phyloP scores from a whole-genome alignment of 2,888 invertebrate species.

The Chydorus sphaericus region DNA sequence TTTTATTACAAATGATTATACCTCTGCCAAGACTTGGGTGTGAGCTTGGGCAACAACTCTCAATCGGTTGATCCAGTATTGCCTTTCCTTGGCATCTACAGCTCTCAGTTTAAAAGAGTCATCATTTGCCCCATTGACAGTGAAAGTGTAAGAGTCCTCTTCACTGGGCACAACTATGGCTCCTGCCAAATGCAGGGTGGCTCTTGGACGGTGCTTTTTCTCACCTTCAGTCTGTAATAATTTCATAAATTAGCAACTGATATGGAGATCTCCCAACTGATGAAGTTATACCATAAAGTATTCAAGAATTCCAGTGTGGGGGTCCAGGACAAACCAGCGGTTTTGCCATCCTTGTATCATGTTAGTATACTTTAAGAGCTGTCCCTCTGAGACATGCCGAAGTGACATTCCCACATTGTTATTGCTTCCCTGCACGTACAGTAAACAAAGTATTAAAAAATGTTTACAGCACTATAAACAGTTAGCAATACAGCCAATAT shows the following conservation, averaged over 20 bases:
- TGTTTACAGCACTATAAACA: too few relatives aligned
- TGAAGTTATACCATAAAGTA: constrained; percentile 68
- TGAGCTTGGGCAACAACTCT: constrained; percentile 88
- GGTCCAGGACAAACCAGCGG: constrained; percentile 84
- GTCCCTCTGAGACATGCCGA: constrained; percentile 41
- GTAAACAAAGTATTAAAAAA: too few relatives aligned
- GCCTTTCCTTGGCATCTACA: constrained; percentile 75
- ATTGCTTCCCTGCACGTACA: too few relatives aligned
- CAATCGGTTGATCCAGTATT: constrained; percentile 93
- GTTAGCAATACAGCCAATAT: too few relatives aligned
- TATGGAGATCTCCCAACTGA: neutral
- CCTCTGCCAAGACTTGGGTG: constrained; percentile 39
- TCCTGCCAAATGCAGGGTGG: constrained; percentile 70
- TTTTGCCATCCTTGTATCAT: constrained; percentile 92
- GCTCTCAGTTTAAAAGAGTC: constrained; percentile 44
- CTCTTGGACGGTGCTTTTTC: constrained; percentile 39
- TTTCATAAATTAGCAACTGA: neutral
- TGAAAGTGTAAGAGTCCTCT: constrained; percentile 58
- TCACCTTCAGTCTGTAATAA: constrained; percentile 33
- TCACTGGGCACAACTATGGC: constrained; percentile 92
- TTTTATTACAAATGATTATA: too few relatives aligned
- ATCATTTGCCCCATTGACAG: neutral
- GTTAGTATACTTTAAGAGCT: constrained; percentile 88
- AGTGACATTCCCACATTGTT: constrained; percentile 13
- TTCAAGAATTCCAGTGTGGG: constrained; percentile 73